Base-by-base conservation (phyloP, 2,888 invertebrate species). In the Eristalis intricaria region DNA sequence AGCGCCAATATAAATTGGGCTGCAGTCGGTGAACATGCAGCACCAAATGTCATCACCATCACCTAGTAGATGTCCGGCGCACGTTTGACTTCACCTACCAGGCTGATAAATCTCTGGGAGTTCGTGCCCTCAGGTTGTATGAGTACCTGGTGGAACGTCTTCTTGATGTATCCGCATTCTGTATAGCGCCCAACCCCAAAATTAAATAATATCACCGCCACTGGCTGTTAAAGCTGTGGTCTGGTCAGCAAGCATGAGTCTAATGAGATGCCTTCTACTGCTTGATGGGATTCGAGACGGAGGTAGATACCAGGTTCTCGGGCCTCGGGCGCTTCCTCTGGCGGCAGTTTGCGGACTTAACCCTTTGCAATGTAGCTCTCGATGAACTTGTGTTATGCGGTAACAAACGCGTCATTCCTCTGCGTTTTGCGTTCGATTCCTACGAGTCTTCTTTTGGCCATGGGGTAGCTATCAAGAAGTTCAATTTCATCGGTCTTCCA, bases 131-230 rank as follows among this genome's bases (percentile, higher is more conserved):
- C 88, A 0, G 76, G 50, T 15, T 80, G 22, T 23, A 73, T 73
- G 19, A 58, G 23, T 10, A 88, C 65, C 50, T 90, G 68, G 38
- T 89, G 80, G 29, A 90, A 90, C 90, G 90, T 90, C 89, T 83
- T 89, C 79, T 70, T 89, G 2, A 90, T 89, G 76, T 90, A 90
- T 7, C 89, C 89, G 40, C 74, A 78, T 35, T 92, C 89, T 0
- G 90, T 91, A n/a, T 91, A 82, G 66, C 70, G 81, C 35, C 90
- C 78, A 87, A 90, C 90, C 11, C 92, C 86, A 86, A 93, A 93
- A 2, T 91, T 90, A 82, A 91, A 89, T 38, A 92, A 75, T 1
- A 92, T 90, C n/a, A n/a, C n/a, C n/a, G n/a, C n/a, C n/a, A n/a
- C n/a, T n/a, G n/a, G n/a, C n/a, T n/a, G n/a, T n/a, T n/a, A n/a